A percentile compares a stretch with the other conserved stretches of the same genome.
Conservation (phyloP, 2,797 vertebrate species). For the Schizopygopsis pylzovi region DNA sequence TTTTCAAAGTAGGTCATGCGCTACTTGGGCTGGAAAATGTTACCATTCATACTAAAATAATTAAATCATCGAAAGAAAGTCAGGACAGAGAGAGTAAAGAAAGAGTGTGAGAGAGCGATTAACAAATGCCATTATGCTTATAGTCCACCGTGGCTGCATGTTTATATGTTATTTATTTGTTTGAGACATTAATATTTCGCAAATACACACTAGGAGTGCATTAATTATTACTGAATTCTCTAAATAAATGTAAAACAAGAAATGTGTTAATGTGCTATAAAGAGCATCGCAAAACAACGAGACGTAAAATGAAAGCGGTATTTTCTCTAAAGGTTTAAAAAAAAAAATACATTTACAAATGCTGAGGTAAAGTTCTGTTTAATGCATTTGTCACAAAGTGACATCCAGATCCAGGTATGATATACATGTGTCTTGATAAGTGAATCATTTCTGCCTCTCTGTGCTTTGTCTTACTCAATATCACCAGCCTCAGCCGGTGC, state of each 20-base stretch:
- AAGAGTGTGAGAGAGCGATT: background rate
- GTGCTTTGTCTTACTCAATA: slow-evolving; percentile 25
- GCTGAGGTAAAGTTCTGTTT: background rate
- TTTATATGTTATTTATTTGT: slow-evolving; percentile 15
- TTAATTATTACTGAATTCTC: background rate
- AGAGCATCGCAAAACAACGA: background rate
- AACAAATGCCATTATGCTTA: slow-evolving; percentile 28
- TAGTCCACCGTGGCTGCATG: background rate
- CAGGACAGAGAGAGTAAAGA: slow-evolving; percentile 1
- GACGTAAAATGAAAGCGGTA: background rate
- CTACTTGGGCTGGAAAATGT: slow-evolving; percentile 77
- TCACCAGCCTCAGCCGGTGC: background rate
- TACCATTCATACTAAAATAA: slow-evolving; percentile 73
- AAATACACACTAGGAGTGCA: background rate
- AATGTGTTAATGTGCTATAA: background rate
- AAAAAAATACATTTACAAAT: background rate
- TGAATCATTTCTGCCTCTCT: slow-evolving; percentile 6
- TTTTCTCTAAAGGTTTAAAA: background rate
- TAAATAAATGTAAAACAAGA: background rate
- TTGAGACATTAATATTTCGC: background rate
- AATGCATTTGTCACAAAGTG: background rate
- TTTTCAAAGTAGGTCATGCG: slow-evolving; percentile 76
- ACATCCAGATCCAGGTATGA: too few relatives aligned
- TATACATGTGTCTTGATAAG: slow-evolving; percentile 36
- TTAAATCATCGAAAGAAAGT: slow-evolving; percentile 75